Evolutionary conservation across 23 tunicate species (phyloP).

Genomic region (Corella eumyota): DNA sequence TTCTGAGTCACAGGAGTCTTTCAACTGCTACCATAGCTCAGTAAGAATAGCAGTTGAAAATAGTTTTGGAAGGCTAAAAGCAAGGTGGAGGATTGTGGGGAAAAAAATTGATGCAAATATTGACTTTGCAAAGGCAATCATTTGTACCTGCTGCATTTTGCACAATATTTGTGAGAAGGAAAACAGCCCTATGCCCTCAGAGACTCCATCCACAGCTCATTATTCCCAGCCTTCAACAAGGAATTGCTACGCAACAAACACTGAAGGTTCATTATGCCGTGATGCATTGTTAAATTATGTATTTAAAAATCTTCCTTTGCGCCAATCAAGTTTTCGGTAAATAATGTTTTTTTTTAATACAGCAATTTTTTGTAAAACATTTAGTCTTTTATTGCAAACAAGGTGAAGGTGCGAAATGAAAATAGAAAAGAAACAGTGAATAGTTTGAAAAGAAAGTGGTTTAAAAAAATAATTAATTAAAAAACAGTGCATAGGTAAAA

Average conservation of each 20-base stretch:
- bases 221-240: not conserved
- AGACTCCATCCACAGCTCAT: not conserved
- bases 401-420: too few relatives aligned
- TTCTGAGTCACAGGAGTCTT: slow-evolving; percentile 10
- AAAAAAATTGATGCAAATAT: slow-evolving; percentile 9
- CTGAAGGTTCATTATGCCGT: not conserved
- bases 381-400: too few relatives aligned
- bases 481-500: too few relatives aligned
- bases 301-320: not conserved
- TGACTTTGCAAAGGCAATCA: slow-evolving; percentile 3
- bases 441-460: too few relatives aligned
- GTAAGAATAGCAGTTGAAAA: slow-evolving; percentile 10
- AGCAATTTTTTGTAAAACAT: too few relatives aligned
- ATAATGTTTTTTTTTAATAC: too few relatives aligned
- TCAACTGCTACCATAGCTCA: slow-evolving; percentile 6
- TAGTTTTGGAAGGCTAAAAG: slow-evolving; percentile 4
- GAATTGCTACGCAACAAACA: not conserved
- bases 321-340: too few relatives aligned
- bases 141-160: slow-evolving; percentile 17
- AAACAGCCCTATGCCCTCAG: not conserved
- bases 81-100: slow-evolving; percentile 4
- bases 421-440: too few relatives aligned
- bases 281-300: not conserved
- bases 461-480: too few relatives aligned
- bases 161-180: slow-evolving; percentile 25